Evolutionary conservation across 2,113 vertebrate genomes (phyloP).

Genomic region (Elanus axillaris): DNA sequence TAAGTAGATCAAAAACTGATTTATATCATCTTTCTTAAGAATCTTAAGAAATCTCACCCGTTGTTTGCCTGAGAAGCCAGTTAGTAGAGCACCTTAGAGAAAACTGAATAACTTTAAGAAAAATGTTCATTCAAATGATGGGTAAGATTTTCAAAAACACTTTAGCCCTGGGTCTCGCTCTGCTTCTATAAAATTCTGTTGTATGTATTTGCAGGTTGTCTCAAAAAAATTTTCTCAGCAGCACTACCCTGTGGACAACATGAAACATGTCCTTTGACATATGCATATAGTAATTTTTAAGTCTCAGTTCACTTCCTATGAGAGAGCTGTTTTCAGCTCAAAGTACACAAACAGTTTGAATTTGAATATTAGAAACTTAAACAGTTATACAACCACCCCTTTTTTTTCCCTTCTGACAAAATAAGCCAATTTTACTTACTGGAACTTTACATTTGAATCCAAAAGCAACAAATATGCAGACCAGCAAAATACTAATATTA

Average conservation of each 20-base stretch:
- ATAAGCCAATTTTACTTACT: background rate
- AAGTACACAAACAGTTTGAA: background rate
- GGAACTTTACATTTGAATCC: background rate
- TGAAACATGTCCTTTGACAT: background rate
- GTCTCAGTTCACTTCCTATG: background rate
- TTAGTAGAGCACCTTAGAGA: background rate
- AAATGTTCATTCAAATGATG: background rate
- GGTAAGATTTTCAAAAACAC: background rate
- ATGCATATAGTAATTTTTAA: background rate
- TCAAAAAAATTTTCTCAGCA: background rate
- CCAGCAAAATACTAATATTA: background rate
- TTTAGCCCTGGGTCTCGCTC: background rate
- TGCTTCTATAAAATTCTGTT: background rate
- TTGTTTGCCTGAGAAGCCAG: background rate
- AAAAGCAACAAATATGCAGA: background rate
- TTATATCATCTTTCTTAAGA: background rate
- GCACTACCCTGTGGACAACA: background rate
- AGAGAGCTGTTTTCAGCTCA: background rate
- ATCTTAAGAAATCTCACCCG: background rate
- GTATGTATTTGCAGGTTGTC: background rate
- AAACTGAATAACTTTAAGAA: background rate
- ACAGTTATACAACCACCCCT: fast-evolving
- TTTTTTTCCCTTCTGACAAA: background rate
- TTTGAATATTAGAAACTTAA: background rate
- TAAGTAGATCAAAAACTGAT: background rate